A percentile compares a stretch with the other conserved stretches of the same genome.
Evolutionary conservation across 2,888 invertebrate genomes (phyloP).

Genomic region (Muscina levida): DNA sequence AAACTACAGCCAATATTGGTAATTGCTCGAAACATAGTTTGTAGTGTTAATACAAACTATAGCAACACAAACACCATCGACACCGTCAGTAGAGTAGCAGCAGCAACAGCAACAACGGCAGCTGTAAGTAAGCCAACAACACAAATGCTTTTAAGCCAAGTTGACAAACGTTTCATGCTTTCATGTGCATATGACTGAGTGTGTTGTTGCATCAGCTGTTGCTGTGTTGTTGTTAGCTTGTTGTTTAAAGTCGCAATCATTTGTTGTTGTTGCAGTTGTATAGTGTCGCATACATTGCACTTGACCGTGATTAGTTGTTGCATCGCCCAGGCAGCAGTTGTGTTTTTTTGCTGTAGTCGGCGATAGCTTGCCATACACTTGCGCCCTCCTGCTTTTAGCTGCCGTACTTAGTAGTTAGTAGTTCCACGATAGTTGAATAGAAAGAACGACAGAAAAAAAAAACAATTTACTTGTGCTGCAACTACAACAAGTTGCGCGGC

Average conservation of each 20-base stretch:
- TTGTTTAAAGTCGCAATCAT: constrained; percentile 29
- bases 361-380: not conserved
- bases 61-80: constrained; percentile 69
- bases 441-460: constrained; percentile 7
- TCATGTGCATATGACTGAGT: not conserved
- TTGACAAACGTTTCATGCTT: constrained; percentile 35
- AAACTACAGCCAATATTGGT: not conserved
- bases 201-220: constrained; percentile 19
- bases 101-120: constrained; percentile 49
- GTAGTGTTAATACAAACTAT: constrained; percentile 77
- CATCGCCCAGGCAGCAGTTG: constrained; percentile 48
- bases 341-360: too few relatives aligned
- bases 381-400: not conserved
- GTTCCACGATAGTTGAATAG: not conserved
- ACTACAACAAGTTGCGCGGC: constrained; percentile 21
- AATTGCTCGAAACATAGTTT: constrained; percentile 63
- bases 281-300: constrained; percentile 63
- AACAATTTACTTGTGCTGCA: constrained; percentile 21
- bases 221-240: not conserved
- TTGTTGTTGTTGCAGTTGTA: too few relatives aligned
- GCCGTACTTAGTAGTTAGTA: constrained; percentile 27
- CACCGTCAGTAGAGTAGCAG: constrained; percentile 74
- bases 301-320: constrained; percentile 66
- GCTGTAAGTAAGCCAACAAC: constrained; percentile 54
- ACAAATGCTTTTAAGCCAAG: constrained; percentile 38